phyloP scores from a whole-genome alignment of 2,888 invertebrate genomes.

The Pollenia griseotomentosa region DNA sequence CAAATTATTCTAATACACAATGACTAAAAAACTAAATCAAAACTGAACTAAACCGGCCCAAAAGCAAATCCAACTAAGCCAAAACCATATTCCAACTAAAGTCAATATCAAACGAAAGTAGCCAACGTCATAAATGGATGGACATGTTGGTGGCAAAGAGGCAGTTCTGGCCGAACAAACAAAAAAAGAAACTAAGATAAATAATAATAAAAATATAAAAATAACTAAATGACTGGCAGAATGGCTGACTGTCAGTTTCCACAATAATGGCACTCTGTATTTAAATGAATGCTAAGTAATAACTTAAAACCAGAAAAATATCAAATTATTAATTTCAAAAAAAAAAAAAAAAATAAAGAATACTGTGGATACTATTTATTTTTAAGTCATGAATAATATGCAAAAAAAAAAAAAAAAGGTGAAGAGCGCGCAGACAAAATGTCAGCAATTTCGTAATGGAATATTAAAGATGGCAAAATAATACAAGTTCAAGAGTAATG shows the following conservation, averaged over 20 bases:
- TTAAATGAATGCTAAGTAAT: conserved; percentile 39
- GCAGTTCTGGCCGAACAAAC: conserved; percentile 5
- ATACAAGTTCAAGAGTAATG: conserved; percentile 66
- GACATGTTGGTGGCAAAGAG: background rate
- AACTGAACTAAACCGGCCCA: background rate
- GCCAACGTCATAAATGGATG: conserved; percentile 31
- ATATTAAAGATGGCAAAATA: background rate
- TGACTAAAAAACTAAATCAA: conserved; percentile 30
- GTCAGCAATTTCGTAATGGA: conserved; percentile 63
- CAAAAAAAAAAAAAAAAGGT: conserved; percentile 5
- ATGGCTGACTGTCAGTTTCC: conserved; percentile 9
- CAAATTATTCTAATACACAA: conserved; percentile 50
- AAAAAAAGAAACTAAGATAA: conserved; percentile 4
- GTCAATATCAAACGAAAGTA: conserved; percentile 45
- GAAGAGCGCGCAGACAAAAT: conserved; percentile 38
- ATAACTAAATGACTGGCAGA: background rate
- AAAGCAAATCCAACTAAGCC: conserved; percentile 22
- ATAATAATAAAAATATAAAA: conserved; percentile 25
- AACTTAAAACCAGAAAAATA: conserved; percentile 29
- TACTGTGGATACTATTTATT: conserved; percentile 10
- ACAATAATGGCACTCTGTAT: background rate
- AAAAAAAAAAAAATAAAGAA: background rate
- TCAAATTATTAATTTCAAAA: conserved; percentile 31
- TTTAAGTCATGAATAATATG: conserved; percentile 23
- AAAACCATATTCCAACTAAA: conserved; percentile 13